Percentiles rank a stretch among this genome's conserved stretches.
These are phyloP conservation scores for Diprion similis DNA, from an alignment of 1,140 invertebrate genomes.

Conservation along the genomic window DNA sequence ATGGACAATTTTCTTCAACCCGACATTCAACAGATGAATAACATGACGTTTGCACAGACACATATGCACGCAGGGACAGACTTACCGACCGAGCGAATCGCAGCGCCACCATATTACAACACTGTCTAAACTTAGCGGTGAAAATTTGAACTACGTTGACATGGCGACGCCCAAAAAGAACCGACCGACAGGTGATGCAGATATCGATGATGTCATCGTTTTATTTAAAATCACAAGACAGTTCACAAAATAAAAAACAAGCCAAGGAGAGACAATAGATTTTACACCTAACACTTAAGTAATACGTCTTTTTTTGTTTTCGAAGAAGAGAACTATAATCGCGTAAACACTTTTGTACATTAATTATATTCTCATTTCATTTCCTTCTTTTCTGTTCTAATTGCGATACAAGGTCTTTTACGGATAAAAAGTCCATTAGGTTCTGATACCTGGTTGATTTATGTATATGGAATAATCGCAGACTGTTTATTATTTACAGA, in stretches of 20 bases:
- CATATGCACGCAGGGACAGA: no score
- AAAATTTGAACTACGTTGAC: not conserved
- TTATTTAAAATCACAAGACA: not conserved
- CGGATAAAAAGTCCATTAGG: no score
- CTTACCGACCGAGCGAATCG: not conserved
- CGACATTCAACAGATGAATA: constrained; percentile 4
- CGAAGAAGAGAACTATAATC: not conserved
- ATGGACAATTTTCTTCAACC: no score
- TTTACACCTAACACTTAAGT: no score
- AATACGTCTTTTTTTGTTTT: not conserved
- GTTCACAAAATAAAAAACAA: no score
- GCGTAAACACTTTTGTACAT: not conserved
- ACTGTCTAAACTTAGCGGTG: no score
- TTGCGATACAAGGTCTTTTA: not conserved
- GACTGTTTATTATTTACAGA: no score
- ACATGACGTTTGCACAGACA: not conserved
- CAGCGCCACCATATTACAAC: no score
- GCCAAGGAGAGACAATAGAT: no score
- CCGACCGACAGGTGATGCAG: not conserved
- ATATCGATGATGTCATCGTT: not conserved
- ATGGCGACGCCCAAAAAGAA: not conserved
- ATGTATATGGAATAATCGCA: no score
- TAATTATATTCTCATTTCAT: not conserved
- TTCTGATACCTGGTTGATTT: no score
- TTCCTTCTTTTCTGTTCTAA: not conserved